Conservation (phyloP, 2,113 vertebrate genomes). For the Hippopotamus amphibius region DNA sequence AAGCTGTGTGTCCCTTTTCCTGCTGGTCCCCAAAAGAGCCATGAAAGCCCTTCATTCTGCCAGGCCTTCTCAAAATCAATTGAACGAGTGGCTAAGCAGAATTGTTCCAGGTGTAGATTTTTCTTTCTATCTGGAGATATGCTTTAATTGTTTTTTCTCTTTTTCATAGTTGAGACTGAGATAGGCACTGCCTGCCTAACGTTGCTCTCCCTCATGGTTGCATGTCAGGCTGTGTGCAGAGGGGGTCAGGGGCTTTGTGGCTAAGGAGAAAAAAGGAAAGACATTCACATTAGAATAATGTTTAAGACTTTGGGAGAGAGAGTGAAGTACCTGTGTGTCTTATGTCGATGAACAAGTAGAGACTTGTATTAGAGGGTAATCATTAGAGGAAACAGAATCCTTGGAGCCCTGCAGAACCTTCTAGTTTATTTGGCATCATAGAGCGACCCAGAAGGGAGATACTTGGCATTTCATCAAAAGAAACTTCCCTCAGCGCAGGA, state of each 20-base stretch:
- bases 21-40: not conserved
- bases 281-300: not conserved
- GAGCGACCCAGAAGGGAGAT: not conserved
- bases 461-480: not conserved
- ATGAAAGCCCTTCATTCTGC: not conserved
- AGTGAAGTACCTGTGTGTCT: not conserved
- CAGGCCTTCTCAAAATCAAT: not conserved
- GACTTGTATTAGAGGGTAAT: not conserved
- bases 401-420: not conserved
- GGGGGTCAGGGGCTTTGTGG: not conserved
- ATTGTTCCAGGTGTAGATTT: not conserved
- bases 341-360: not conserved
- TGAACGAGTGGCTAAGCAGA: not conserved
- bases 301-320: not conserved
- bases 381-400: not conserved
- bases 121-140: slow-evolving; percentile 20
- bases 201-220: not conserved
- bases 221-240: not conserved
- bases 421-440: not conserved
- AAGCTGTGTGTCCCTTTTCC: not conserved
- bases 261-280: slow-evolving; percentile 18
- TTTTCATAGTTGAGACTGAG: not conserved
- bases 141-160: not conserved
- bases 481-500: not conserved
- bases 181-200: not conserved